Conservation (phyloP, 30 jellyfish, hydroid and myxozoan species). For the Aurelia sp. region DNA sequence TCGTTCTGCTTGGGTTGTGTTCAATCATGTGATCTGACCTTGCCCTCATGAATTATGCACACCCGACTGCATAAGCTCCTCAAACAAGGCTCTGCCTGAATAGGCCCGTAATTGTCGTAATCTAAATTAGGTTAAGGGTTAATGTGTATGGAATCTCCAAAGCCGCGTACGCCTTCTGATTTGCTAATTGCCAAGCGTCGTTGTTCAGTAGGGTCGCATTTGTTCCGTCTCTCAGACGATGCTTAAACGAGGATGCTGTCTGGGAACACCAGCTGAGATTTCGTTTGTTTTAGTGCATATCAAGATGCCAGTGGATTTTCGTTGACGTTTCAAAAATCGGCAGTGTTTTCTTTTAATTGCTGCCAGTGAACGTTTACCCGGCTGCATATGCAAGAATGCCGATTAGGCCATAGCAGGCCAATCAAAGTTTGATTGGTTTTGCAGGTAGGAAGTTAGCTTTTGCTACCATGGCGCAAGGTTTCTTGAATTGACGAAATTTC, state of each 20-base stretch:
- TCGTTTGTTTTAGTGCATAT: not conserved
- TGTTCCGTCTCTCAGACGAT: not conserved
- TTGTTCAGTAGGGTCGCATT: not conserved
- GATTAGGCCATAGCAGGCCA: too few relatives aligned
- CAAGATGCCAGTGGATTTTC: too few relatives aligned
- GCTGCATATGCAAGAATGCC: too few relatives aligned
- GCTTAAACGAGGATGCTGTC: not conserved
- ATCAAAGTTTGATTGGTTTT: too few relatives aligned
- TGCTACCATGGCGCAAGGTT: too few relatives aligned
- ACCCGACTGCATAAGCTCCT: slow-evolving; percentile 54
- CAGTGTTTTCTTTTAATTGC: too few relatives aligned
- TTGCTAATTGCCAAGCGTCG: not conserved
- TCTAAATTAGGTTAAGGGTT: slow-evolving; percentile 42
- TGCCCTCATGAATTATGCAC: slow-evolving; percentile 53
- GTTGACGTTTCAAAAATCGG: too few relatives aligned
- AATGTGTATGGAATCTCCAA: slow-evolving; percentile 30
- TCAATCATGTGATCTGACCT: slow-evolving; percentile 68
- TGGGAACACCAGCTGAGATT: not conserved
- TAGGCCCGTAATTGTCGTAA: slow-evolving; percentile 24
- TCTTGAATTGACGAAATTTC: too few relatives aligned
- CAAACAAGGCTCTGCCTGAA: slow-evolving; percentile 38
- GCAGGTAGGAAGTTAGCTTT: too few relatives aligned
- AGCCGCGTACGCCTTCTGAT: not conserved
- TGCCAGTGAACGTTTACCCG: too few relatives aligned
- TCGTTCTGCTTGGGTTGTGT: slow-evolving; percentile 45